Base-by-base conservation (phyloP, 2,797 vertebrate genomes). In the Caiman crocodilus region DNA sequence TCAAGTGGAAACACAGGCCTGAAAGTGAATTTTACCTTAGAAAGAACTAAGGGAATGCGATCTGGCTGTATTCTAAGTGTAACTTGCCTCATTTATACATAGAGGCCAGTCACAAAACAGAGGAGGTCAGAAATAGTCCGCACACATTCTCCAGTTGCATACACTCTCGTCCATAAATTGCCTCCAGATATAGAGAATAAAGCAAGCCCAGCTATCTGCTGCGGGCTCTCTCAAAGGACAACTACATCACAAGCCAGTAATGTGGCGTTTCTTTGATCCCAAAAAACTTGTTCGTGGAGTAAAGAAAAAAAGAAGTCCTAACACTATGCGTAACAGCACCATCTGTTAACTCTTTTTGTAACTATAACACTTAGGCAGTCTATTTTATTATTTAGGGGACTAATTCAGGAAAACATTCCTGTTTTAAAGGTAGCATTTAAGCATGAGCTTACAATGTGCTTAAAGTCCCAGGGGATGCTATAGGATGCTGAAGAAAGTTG, bases 121-220 rank as follows among this genome's bases (percentile, higher is more conserved):
- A 77, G 76, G 60, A 81, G 28, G 60, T 85, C 92, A 93, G 92
- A 94, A 95, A 92, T 63, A 91, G 93, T 56, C 59, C 93, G 26
- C 11, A 79, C 59, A 50, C 23, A 1, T 83, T 28, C 30, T 90
- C 71, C 60, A 79, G 89, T 92, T 60, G 81, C 82, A 30, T 71
- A 92, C 84, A 83, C 67, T n/a, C n/a, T 7, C 35, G 42, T 23
- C 20, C 69, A 50, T 23, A 35, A 7, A 73, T 25, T 73, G 35
- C 69, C 35, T 73, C 67, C 69, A 73, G 42, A 73, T 50, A 26
- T 7, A 50, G 25, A 73, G 69, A 42, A 25, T 73, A 73, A 73
- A 73, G 35, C 35, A 42, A 88, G 75, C 80, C 59, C 17, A 57
- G 88, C 64, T 26, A 79, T 7, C 76, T 2, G 0, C 90, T 67